These are phyloP conservation scores for Scaptomyza pallida DNA, from an alignment of 1,140 invertebrate genomes.

Conservation along the genomic window DNA sequence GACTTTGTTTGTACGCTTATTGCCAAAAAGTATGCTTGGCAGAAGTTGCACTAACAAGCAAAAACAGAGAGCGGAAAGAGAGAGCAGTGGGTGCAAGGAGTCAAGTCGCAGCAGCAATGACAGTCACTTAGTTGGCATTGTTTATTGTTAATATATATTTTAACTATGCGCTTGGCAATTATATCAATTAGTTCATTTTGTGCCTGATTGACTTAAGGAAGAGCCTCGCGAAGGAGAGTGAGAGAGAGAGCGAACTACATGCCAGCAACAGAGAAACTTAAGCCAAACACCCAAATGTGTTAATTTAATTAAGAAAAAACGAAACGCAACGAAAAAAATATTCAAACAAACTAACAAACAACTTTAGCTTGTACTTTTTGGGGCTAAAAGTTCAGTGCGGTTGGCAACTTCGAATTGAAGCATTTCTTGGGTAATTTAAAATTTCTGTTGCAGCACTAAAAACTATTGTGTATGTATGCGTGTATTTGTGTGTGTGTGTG, in stretches of 20 bases:
- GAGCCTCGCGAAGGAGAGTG: background rate
- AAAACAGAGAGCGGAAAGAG: background rate
- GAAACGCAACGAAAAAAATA: constrained; percentile 9
- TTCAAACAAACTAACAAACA: background rate
- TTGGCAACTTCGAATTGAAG: background rate
- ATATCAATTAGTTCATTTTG: constrained; percentile 75
- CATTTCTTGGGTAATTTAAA: background rate
- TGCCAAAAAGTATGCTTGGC: constrained; percentile 57
- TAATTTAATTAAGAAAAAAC: constrained; percentile 30
- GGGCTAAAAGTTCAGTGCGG: constrained; percentile 5
- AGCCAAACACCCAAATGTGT: constrained; percentile 15
- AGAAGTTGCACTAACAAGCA: constrained; percentile 35
- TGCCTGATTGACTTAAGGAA: constrained; percentile 59
- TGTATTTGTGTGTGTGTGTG: background rate
- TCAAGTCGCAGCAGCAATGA: constrained; percentile 5
- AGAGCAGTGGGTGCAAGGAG: background rate
- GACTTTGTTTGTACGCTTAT: constrained; percentile 46
- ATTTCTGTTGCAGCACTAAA: background rate
- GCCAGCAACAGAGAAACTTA: background rate
- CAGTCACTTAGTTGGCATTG: constrained; percentile 49
- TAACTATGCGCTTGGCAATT: constrained; percentile 70
- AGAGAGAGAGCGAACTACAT: background rate
- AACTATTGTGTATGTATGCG: background rate
- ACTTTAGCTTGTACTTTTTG: background rate
- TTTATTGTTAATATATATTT: constrained; percentile 61